Percentiles rank a stretch among this genome's conserved stretches.
Conservation (phyloP, 1,140 invertebrate species). For the Cotesia vestalis region DNA sequence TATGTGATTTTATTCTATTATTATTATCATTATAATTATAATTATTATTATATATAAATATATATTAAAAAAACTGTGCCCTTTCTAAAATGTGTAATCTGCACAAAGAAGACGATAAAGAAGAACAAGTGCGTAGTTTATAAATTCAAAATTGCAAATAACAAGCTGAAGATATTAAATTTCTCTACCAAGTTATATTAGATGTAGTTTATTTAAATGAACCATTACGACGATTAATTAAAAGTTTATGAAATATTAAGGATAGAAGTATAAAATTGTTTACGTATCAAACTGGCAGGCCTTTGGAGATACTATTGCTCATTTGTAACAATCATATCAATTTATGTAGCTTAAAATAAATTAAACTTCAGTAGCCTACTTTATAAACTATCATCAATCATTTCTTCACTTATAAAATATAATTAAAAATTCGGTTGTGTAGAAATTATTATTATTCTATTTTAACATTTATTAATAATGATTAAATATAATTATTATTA, state of each 20-base stretch:
- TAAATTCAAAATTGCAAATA: neutral
- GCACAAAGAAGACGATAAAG: conserved; percentile 35
- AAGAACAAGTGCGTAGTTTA: conserved; percentile 6
- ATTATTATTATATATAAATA: too few species aligned
- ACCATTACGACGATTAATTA: conserved; percentile 9
- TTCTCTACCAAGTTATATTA: too few species aligned
- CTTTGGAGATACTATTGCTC: conserved; percentile 36
- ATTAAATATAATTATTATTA: too few species aligned
- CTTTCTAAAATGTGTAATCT: conserved; percentile 48
- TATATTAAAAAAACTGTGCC: conserved; percentile 51
- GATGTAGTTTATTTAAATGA: too few species aligned
- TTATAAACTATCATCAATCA: too few species aligned
- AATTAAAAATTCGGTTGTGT: too few species aligned
- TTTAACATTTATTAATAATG: too few species aligned
- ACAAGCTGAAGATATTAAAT: neutral
- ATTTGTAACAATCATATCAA: conserved; percentile 34
- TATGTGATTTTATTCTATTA: conserved; percentile 43
- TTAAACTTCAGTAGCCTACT: too few species aligned
- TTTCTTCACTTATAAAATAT: too few species aligned
- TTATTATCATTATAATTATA: too few species aligned
- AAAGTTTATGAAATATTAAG: conserved; percentile 47
- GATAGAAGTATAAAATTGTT: conserved; percentile 28
- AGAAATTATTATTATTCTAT: too few species aligned
- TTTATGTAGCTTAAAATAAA: conserved; percentile 8
- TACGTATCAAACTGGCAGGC: conserved; percentile 41